A percentile compares a stretch with the other conserved stretches of the same genome.
Evolutionary conservation across 2,797 vertebrate genomes (phyloP).

Genomic region (Phalloptychus januarius): DNA sequence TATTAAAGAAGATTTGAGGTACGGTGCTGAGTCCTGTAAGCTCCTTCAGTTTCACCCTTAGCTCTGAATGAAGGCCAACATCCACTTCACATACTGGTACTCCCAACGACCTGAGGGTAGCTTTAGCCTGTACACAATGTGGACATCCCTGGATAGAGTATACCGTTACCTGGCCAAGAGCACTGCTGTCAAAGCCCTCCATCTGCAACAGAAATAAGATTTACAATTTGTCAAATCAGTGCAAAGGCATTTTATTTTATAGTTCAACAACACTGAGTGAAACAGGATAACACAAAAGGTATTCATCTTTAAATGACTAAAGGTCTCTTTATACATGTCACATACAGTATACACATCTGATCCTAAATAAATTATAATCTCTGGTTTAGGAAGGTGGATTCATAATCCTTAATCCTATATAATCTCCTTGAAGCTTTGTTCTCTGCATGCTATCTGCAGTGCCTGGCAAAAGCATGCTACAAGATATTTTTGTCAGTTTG

Average conservation of each 20-base stretch:
- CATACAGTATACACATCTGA: background rate
- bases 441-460: background rate
- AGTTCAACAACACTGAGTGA: background rate
- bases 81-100: slow-evolving; percentile 77
- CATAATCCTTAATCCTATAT: background rate
- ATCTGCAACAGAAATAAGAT: slow-evolving; percentile 61
- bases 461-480: background rate
- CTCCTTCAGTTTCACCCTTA: slow-evolving; percentile 69
- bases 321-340: background rate
- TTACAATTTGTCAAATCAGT: background rate
- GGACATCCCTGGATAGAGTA: slow-evolving; percentile 81
- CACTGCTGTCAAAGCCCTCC: slow-evolving; percentile 57
- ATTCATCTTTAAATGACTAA: background rate
- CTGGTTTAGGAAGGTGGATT: background rate
- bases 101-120: slow-evolving; percentile 66
- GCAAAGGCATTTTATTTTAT: background rate
- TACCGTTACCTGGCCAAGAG: slow-evolving; percentile 75
- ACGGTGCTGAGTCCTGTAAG: slow-evolving; percentile 76
- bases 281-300: background rate
- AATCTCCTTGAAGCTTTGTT: background rate
- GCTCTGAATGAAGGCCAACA: slow-evolving; percentile 67
- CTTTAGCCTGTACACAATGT: slow-evolving; percentile 79
- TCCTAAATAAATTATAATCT: background rate
- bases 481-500: background rate
- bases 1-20: slow-evolving; percentile 85